Evolutionary conservation across 2,888 invertebrate species (phyloP), one percentile per base, ranked within the genome.

Genomic region (Dasysyrphus tricinctus): DNA sequence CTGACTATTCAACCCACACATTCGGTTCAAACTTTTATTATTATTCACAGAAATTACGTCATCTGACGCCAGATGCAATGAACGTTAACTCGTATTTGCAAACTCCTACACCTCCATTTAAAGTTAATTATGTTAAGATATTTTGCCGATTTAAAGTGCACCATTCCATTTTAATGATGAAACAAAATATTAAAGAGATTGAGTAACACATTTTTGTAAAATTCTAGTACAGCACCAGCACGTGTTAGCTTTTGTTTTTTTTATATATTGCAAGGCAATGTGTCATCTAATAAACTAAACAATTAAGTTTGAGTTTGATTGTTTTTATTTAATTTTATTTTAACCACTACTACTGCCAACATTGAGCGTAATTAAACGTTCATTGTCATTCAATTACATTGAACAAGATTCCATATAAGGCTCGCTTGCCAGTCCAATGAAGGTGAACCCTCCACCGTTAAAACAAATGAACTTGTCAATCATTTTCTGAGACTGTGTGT

Each of bases 301-400:
- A 63, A 44, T 63, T 34, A 12, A 42, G 57, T 59, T 32, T 6
- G 14, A 44, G 57, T 12, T 49, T 16, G 47, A 32, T 76, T n/a
- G n/a, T 69, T 19, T 37, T 57, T 70, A 32, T 32, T 24, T 24
- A 24, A 32, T 6, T 79, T 74, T 63, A 14, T 24, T 42, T 14
- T 39, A 24, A 61, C 8, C 42, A 54, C 51, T 54, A 29, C 69
- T 37, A 69, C 61, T 76, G 49, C 24, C 81, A 78, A 77, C 73
- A 74, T 69, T 74, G 73, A 69, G 24, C 67, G 73, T 69, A 81
- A 85, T 85, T 85, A 81, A 85, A 85, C 81, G 85, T 85, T 81
- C 85, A 85, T 85, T 85, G 85, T 85, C 85, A 78, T 85, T 78
- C 73, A 81, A 74, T 74, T 77, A 78, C 78, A 79, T 51, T 61